A percentile compares a stretch with the other conserved stretches of the same genome.
These are phyloP conservation scores for Papilio machaon DNA, from an alignment of 1,140 invertebrate genomes.

Conservation along the genomic window DNA sequence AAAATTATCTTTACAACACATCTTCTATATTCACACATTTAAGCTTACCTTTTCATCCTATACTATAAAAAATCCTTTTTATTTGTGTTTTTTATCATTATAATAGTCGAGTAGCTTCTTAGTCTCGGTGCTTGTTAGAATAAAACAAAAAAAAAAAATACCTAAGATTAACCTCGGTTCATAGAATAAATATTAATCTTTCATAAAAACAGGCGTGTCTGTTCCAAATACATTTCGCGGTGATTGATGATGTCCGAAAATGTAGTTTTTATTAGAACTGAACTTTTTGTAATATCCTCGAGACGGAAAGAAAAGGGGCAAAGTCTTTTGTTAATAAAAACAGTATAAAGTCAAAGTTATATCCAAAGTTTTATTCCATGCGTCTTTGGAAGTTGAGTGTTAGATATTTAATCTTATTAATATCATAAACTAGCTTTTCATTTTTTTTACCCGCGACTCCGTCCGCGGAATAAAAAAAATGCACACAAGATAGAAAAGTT, in stretches of 20 bases:
- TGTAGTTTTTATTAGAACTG: conserved; percentile 22
- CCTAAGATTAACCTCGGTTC: neutral
- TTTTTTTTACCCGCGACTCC: too few relatives aligned
- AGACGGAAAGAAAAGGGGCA: neutral
- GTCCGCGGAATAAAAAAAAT: too few relatives aligned
- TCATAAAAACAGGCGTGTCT: conserved; percentile 5
- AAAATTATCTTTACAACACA: neutral
- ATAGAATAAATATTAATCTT: conserved; percentile 21
- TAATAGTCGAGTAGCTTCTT: neutral
- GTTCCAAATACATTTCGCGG: conserved; percentile 17
- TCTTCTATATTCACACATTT: too few relatives aligned
- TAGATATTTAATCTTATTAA: neutral
- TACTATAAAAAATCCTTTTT: neutral
- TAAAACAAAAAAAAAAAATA: conserved; percentile 1
- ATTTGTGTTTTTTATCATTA: neutral
- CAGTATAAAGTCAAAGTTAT: neutral
- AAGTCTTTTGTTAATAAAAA: conserved; percentile 12
- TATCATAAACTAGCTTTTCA: too few relatives aligned
- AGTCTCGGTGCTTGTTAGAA: neutral
- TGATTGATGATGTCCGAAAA: conserved; percentile 24
- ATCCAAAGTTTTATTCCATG: neutral
- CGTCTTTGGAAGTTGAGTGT: neutral
- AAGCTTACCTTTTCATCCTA: too few relatives aligned
- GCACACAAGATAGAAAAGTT: too few relatives aligned
- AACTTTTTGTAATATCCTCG: conserved; percentile 2